phyloP scores from a whole-genome alignment of 2,888 invertebrate species.

The Artemia sinica region DNA sequence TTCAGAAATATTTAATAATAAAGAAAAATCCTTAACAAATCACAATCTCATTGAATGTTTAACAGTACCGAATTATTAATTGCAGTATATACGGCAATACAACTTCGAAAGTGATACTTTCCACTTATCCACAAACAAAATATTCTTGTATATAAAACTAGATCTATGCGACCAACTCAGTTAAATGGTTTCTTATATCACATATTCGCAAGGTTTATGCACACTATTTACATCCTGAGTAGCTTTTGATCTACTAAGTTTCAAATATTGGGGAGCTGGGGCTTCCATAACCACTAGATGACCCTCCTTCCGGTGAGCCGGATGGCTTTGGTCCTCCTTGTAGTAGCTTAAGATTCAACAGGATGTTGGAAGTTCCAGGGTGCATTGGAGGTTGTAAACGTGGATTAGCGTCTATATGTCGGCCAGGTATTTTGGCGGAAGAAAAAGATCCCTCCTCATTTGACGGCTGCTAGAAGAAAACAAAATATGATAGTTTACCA shows the following conservation, averaged over 20 bases:
- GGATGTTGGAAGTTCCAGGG: slow-evolving; percentile 13
- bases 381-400: background rate
- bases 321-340: slow-evolving; percentile 1
- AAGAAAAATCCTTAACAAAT: too few relatives aligned
- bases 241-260: slow-evolving; percentile 22
- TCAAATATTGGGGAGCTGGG: slow-evolving; percentile 50
- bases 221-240: background rate
- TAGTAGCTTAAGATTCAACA: slow-evolving; percentile 1
- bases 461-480: background rate
- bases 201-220: too few relatives aligned
- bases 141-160: too few relatives aligned
- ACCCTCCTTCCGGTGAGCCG: slow-evolving; percentile 39
- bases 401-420: background rate
- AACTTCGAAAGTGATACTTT: too few relatives aligned
- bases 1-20: too few relatives aligned
- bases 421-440: slow-evolving; percentile 1
- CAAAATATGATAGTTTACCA: background rate
- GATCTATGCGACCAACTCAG: too few relatives aligned
- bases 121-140: too few relatives aligned
- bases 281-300: slow-evolving; percentile 60
- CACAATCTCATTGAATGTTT: too few relatives aligned
- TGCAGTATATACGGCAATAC: too few relatives aligned
- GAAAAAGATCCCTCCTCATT: background rate
- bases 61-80: too few relatives aligned
- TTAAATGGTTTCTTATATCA: too few relatives aligned